A percentile compares a stretch with the other conserved stretches of the same genome.
Conservation (phyloP, 2,888 invertebrate genomes). For the Orthosia incerta region DNA sequence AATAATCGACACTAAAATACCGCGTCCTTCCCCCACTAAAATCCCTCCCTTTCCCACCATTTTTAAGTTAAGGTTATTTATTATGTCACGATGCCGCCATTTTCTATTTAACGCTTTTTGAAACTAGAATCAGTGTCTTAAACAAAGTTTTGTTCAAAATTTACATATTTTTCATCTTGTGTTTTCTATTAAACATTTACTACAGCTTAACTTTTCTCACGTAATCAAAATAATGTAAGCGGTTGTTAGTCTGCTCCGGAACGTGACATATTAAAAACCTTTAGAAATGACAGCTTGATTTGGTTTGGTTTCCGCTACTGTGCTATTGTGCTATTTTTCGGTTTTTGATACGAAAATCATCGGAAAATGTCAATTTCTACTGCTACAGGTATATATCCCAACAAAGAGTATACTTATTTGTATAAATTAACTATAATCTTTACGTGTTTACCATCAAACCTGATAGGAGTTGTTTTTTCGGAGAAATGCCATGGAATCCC, state of each 20-base stretch:
- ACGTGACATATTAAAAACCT: conserved; percentile 83
- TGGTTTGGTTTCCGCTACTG: conserved; percentile 91
- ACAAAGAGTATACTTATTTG: conserved; percentile 68
- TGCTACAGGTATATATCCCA: conserved; percentile 86
- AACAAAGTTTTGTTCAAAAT: neutral
- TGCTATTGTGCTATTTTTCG: conserved; percentile 90
- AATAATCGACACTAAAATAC: conserved; percentile 77
- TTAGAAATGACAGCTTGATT: conserved; percentile 90
- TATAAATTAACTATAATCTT: conserved; percentile 66
- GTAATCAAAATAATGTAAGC: conserved; percentile 31
- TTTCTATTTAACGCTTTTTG: conserved; percentile 47
- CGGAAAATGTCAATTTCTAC: conserved; percentile 89
- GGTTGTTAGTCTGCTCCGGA: conserved; percentile 65
- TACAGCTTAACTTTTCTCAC: neutral
- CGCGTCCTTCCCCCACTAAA: conserved; percentile 86
- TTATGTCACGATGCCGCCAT: conserved; percentile 66
- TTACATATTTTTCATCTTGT: conserved; percentile 1
- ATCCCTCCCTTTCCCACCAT: conserved; percentile 84
- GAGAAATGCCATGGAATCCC: conserved; percentile 91
- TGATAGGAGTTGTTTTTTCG: conserved; percentile 86
- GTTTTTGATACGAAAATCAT: conserved; percentile 85
- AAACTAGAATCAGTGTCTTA: neutral
- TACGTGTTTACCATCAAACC: conserved; percentile 81
- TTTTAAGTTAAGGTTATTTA: conserved; percentile 82
- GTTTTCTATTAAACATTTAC: neutral